Evolutionary conservation across 2,797 vertebrate species (phyloP), one percentile per base, ranked within the genome.

Genomic region (Argentina silus): DNA sequence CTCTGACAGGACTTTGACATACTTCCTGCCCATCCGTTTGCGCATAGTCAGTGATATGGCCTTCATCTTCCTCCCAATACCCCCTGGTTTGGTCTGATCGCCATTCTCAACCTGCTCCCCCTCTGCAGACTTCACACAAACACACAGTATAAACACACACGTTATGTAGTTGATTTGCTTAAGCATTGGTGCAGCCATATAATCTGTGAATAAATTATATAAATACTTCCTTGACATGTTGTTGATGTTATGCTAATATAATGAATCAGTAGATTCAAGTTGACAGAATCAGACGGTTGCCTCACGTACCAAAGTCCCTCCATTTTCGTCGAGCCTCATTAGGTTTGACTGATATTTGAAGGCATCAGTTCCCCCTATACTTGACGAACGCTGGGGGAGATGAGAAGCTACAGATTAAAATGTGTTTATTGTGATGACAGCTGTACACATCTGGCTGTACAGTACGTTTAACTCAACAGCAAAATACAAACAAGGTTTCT

Each of bases 341-440:
- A 74, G 21, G 0, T 80, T 10, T 0, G 90, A 87, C 27, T 90
- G 90, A 73, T 93, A 93, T 79, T 85, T 90, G 86, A 91, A 92
- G 65, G 91, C 91, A 62, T 95, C 95, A 73, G 95, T 96, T 87
- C 92, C 94, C 69, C 94, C 95, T 87, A 95, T 96, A 84, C 95
- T 96, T 88, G 90, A 93, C 21, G 93, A 93, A 74, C 95, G 94
- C 96, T 96, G 78, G 74, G 73, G 51, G 73, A 70, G 82, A 70
- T 81, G 67, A 82, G 86, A 85, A 86, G 85, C 85, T 82, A 80
- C 64, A 79, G 86, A 85, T 86, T 87, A 83, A 83, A 80, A 76
- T 55, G 59, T 42, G 57, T 70, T 73, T 79, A 76, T 72, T 70
- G 23, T 76, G 62, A 45, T 80, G 76, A 85, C 83, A 89, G 86